Evolutionary conservation across 2,113 vertebrate genomes (phyloP), one percentile per base, ranked within the genome.

Genomic region (Cryptomyrus ogoouensis): DNA sequence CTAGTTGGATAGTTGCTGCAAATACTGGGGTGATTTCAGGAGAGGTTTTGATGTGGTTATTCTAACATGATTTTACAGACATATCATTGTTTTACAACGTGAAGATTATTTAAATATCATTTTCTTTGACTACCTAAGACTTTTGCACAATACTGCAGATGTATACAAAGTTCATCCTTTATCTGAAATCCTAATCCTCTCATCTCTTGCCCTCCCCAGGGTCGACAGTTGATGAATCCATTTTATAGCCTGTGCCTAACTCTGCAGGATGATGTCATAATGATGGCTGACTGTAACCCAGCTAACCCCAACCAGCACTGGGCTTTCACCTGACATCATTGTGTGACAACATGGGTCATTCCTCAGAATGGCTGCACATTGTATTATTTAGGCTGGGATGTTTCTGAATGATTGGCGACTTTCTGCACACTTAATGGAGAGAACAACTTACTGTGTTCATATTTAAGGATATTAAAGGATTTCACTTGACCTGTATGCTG

Each of bases 201-300:
- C 83, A 50, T 89, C 1, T 87, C 24, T 62, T 89, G 19, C 88
- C 10, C 90, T 1, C 91, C 56, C 46, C 92, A 97, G 97, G 93
- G 93, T 10, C 93, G 91, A 5, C 94, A 96, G 5, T 91, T 97
- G 89, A 95, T 91, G 90, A 98, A 96, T 83, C 66, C 53, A 0
- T 94, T 92, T 19, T 96, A 95, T 0, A 94, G 94, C 0, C 93
- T 90, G 84, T 97, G 96, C 85, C 89, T 98, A 94, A 94, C 94
- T 0, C 94, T 94, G 0, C 83, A 91, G 17, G 93, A 92, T 49
- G 93, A 94, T 83, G 93, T 94, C 19, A 94, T 96, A 2, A 87
- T 92, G 1, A 92, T 96, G 91, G 92, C 66, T 24, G 27, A 90
- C 52, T 98, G 97, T 58, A 83, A 95, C 89, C 91, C 93, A n/a